Evolutionary conservation across 2,797 vertebrate species (phyloP).

Genomic region (Columba guinea): DNA sequence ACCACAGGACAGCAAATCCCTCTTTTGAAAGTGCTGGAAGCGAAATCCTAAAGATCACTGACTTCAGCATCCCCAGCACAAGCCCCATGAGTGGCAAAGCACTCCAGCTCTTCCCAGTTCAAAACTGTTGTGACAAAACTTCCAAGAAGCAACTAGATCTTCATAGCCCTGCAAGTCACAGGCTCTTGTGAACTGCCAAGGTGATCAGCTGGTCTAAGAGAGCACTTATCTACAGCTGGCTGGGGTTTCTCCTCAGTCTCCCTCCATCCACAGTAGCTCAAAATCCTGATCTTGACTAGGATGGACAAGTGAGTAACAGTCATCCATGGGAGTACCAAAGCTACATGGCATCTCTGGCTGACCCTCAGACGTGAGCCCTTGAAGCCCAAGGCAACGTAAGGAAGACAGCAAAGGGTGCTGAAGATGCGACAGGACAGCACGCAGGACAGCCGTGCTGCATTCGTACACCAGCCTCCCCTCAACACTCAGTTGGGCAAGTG

Average conservation of each 20-base stretch:
- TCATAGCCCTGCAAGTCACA: not conserved
- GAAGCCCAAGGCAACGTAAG: not conserved
- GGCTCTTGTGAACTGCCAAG: not conserved
- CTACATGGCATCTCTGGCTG: not conserved
- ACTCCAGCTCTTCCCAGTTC: not conserved
- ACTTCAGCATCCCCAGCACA: not conserved
- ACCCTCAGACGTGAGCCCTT: not conserved
- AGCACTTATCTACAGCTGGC: not conserved
- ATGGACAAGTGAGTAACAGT: not conserved
- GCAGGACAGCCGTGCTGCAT: not conserved
- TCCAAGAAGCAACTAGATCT: not conserved
- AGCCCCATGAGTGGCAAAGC: not conserved
- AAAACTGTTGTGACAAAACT: not conserved
- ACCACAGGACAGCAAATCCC: not conserved
- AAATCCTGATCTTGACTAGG: not conserved
- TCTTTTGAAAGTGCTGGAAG: not conserved
- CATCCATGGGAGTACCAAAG: not conserved
- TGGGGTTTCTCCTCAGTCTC: not conserved
- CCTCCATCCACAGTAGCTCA: not conserved
- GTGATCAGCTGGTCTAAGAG: not conserved
- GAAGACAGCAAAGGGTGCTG: not conserved
- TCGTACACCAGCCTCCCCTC: not conserved
- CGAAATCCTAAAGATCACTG: not conserved
- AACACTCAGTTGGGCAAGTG: too few species aligned
- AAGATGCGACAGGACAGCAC: not conserved